Evolutionary conservation across 2,113 vertebrate genomes (phyloP), one percentile per base, ranked within the genome.

Genomic region (Nipponia nippon): DNA sequence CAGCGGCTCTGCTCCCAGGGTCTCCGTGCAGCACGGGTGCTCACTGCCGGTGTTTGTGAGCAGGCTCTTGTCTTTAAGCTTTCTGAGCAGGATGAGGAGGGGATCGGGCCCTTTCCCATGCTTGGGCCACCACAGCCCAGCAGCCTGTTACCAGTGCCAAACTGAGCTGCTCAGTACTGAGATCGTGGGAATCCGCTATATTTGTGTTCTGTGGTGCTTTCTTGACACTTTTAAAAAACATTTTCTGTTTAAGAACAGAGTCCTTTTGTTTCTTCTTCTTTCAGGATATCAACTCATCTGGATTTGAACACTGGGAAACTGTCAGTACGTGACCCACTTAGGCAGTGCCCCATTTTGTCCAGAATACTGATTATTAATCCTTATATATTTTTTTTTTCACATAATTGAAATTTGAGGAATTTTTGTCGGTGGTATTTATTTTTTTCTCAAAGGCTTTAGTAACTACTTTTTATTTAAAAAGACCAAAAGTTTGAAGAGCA

Each of bases 101-200:
- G 18, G 14, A 36, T 30, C n/a, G 10, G n/a, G 22, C 50, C 23
- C 18, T 34, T 67, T 59, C 59, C 53, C 32, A 25, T 26, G 34
- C 46, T 42, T 29, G 29, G 25, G 22, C 26, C 44, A 22, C 27
- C 29, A 10, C 34, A 32, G 27, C 36, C 5, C 59, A 44, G 67
- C 20, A 38, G 20, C 42, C 59, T 30, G 34, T 38, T 47, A 29
- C 21, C 10, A 10, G 10, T 62, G 32, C 42, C 71, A 34, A 40
- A 3, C 23, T 6, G 59, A 79, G 66, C n/a, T 58, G 38, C 50
- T 42, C 30, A 9, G 12, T 12, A 44, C n/a, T 5, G 6, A 8
- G 9, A 16, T 44, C 34, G 1, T 1, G 3, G 46, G 40, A 44
- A 47, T 40, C 15, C 4, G 34, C 38, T 4, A 0, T 9, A 9